Evolutionary conservation across 64 coral and sea anemone species (phyloP), one percentile per base, ranked within the genome.

Genomic region (Hydrozoanthus tunicans): DNA sequence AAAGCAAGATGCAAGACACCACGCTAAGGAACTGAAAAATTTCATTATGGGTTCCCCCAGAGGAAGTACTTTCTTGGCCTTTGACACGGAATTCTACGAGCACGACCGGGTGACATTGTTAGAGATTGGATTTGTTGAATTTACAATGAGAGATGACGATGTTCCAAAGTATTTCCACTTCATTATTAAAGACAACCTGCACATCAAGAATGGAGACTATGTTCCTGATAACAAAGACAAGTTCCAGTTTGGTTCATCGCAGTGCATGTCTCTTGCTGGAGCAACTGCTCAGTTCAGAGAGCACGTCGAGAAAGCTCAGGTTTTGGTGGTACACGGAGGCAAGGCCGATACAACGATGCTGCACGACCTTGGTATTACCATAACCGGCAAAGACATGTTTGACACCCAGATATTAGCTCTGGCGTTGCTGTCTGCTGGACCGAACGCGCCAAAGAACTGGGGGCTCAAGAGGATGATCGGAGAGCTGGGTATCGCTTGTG

Each of bases 131-230:
- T 93, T 81, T 20, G 86, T 72, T 65, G 66, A 63, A 13, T 56
- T 59, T 8, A 70, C 62, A 15, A 25, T 92, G 27, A 73, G 13
- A 6, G 74, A 55, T 62, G 56, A 7, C 5, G 71, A 92, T 27
- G 51, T 9, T 24, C 55, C 74, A 60, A 58, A 78, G 81, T 70
- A 61, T 25, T 86, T 77, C 24, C 94, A 95, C 77, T 83, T 62
- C 11, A 92, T 95, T 10, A 92, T 95, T 5, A 59, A 12, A 63
- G 91, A 95, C 70, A 95, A 95, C 70, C 64, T 79, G 68, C 81
- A 91, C 58, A 52, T 91, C 12, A 85, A 79, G 15, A 95, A 95
- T 11, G 72, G 59, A 9, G 77, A 92, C 53, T 62, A 93, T 65
- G 78, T 90, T 9, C 78, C 86, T 12, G 92, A 93, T 58, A 93